phyloP scores from a whole-genome alignment of 2,113 vertebrate species.

The Charadrius vociferus region DNA sequence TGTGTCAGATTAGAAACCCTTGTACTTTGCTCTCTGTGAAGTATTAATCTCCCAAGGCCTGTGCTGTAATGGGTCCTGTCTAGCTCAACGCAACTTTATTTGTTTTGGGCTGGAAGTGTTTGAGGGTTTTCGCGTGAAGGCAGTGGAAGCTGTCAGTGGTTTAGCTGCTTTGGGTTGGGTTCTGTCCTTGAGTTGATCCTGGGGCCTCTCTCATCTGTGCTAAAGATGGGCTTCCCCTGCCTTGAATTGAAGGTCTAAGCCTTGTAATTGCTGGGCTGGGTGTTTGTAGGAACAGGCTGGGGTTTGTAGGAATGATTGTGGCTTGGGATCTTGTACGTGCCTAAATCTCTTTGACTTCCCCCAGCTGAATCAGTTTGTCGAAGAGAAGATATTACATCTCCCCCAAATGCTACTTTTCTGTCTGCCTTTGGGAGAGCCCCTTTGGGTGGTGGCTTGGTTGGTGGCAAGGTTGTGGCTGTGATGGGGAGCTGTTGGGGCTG shows the following conservation, averaged over 20 bases:
- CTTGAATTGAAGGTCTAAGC: not conserved
- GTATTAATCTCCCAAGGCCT: constrained; percentile 52
- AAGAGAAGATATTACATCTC: not conserved
- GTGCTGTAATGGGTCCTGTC: constrained; percentile 1
- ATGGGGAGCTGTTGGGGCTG: not conserved
- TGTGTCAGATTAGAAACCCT: constrained; percentile 57
- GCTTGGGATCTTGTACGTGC: not conserved
- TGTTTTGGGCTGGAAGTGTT: constrained; percentile 23
- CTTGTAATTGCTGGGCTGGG: not conserved
- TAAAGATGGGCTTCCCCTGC: not conserved
- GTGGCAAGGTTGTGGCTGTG: not conserved
- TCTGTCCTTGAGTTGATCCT: not conserved
- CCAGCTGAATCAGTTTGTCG: not conserved
- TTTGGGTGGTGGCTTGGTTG: not conserved
- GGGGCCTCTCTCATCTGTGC: not conserved
- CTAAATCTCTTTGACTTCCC: not conserved
- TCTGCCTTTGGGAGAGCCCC: not conserved
- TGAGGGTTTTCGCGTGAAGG: not conserved
- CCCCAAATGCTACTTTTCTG: not conserved
- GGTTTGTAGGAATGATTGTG: not conserved
- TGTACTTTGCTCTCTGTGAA: constrained; percentile 62
- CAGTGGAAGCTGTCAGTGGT: not conserved
- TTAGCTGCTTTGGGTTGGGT: not conserved
- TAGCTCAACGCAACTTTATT: not conserved
- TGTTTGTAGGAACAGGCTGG: not conserved